Evolutionary conservation across 2,113 vertebrate species (phyloP).

Genomic region (Anguilla japonica): DNA sequence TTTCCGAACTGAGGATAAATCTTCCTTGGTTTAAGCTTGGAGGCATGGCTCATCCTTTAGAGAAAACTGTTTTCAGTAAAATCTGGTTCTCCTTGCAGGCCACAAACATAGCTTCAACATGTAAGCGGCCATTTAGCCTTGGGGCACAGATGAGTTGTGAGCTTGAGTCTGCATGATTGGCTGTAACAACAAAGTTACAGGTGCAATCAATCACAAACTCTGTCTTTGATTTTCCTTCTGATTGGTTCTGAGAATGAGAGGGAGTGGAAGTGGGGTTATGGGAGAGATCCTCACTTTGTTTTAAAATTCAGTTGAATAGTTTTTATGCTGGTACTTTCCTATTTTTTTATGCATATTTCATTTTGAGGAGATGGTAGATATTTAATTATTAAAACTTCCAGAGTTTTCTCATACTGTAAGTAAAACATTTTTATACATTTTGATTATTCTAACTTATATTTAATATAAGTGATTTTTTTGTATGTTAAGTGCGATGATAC

Average conservation of each 20-base stretch:
- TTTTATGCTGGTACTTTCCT: neutral
- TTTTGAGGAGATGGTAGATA: neutral
- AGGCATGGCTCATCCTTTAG: neutral
- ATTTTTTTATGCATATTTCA: no score
- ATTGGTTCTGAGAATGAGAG: neutral
- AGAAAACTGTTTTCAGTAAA: neutral
- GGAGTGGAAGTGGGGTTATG: neutral
- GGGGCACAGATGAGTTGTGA: neutral
- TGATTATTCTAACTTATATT: neutral
- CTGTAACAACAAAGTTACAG: neutral
- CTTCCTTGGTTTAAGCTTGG: neutral
- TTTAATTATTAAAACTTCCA: no score
- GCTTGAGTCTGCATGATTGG: neutral
- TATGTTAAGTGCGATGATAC: neutral
- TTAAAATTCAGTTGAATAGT: neutral
- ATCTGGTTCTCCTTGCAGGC: neutral
- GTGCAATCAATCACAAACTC: neutral
- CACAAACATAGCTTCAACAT: slow-evolving; percentile 4
- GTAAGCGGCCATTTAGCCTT: neutral
- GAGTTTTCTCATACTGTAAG: neutral
- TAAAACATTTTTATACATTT: neutral
- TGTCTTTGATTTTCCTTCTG: neutral
- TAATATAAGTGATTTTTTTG: neutral
- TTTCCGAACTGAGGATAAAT: neutral
- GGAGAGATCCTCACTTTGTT: neutral